Evolutionary conservation across 2,797 vertebrate species (phyloP).

Genomic region (Dendrocincla fuliginosa): DNA sequence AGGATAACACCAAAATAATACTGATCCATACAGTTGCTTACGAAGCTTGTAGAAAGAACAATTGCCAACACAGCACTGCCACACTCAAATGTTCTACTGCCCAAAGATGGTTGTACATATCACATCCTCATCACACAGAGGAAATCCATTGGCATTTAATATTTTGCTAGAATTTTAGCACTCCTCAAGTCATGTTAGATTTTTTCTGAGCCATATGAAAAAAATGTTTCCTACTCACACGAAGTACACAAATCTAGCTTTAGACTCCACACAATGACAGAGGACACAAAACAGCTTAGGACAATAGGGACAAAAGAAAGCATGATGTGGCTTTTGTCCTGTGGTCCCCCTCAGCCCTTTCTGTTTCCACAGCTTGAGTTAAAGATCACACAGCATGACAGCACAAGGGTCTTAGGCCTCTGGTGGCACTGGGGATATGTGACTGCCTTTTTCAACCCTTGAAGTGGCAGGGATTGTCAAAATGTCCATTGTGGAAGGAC

Average conservation of each 20-base stretch:
- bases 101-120: neutral
- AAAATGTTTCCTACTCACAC: neutral
- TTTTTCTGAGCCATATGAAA: neutral
- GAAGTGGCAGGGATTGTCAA: neutral
- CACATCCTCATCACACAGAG: neutral
- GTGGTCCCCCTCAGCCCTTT: neutral
- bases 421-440: neutral
- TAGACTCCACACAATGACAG: neutral
- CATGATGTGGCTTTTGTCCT: neutral
- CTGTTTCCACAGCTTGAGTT: neutral
- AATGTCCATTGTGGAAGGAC: neutral
- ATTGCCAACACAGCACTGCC: neutral
- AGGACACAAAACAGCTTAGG: neutral
- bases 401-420: neutral
- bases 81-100: neutral
- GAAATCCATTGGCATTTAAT: neutral
- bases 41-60: neutral
- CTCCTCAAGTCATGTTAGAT: neutral
- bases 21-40: neutral
- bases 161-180: neutral
- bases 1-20: neutral
- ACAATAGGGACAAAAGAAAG: neutral
- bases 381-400: neutral
- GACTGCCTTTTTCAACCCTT: neutral
- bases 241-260: neutral